These are phyloP conservation scores for Hemitrygon akajei DNA, from an alignment of 2,797 vertebrate genomes.

Conservation along the genomic window DNA sequence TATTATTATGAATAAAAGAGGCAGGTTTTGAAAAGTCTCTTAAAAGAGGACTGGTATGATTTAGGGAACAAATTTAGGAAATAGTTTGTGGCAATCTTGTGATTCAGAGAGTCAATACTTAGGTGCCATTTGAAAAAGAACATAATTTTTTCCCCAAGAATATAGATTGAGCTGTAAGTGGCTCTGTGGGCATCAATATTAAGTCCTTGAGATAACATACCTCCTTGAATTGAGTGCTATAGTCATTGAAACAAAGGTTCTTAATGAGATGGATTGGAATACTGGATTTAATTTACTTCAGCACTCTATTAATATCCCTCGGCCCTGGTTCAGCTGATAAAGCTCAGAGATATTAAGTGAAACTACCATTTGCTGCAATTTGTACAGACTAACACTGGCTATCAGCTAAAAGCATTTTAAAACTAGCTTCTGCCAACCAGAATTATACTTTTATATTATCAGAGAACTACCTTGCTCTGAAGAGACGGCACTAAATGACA, in stretches of 20 bases:
- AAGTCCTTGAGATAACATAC: background rate
- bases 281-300: conserved; percentile 24
- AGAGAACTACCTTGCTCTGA: background rate
- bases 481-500: no score
- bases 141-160: background rate
- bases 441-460: background rate
- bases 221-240: background rate
- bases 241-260: conserved; percentile 20
- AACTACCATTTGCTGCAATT: background rate
- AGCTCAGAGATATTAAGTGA: background rate
- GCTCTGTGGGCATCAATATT: background rate
- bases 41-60: background rate
- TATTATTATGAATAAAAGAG: no score
- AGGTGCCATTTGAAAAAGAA: background rate
- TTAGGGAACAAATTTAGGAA: background rate
- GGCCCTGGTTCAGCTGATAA: background rate
- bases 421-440: background rate
- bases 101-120: background rate
- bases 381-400: background rate
- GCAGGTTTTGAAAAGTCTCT: background rate
- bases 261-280: conserved; percentile 24
- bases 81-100: background rate
- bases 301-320: background rate
- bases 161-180: background rate
- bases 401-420: background rate